Evolutionary conservation across 2,888 invertebrate species (phyloP).

Genomic region (Ichneumoninae sp.): DNA sequence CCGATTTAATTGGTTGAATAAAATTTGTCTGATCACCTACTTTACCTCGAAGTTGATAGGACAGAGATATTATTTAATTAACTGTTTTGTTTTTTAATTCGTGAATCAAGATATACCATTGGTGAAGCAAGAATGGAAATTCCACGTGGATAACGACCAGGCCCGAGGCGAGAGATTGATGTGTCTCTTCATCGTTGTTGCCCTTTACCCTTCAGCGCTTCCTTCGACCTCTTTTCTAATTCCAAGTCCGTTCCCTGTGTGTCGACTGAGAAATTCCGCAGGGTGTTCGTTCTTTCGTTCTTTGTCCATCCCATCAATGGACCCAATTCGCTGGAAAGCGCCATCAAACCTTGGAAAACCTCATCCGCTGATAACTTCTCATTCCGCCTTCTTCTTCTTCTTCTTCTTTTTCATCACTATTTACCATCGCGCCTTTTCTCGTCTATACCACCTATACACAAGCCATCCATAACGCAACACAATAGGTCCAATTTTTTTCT

Average conservation of each 20-base stretch:
- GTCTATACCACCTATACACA: constrained; percentile 47
- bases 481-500: constrained; percentile 77
- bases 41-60: background rate
- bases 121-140: constrained; percentile 6
- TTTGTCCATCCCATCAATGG: constrained; percentile 55
- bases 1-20: background rate
- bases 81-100: background rate
- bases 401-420: constrained; percentile 41
- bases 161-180: constrained; percentile 28
- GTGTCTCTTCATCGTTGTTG: constrained; percentile 40
- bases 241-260: constrained; percentile 8
- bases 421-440: constrained; percentile 30
- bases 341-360: constrained; percentile 47
- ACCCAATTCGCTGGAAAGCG: constrained; percentile 62
- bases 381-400: constrained; percentile 20
- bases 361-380: constrained; percentile 31
- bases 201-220: background rate
- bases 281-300: constrained; percentile 11
- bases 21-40: background rate
- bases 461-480: constrained; percentile 72
- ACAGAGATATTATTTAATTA: too few relatives aligned
- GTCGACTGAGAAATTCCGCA: constrained; percentile 48
- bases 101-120: background rate
- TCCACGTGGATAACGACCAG: constrained; percentile 24
- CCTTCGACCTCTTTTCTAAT: constrained; percentile 14